These are phyloP conservation scores for Anomalospiza imberbis DNA, from an alignment of 2,797 vertebrate species.

Conservation along the genomic window DNA sequence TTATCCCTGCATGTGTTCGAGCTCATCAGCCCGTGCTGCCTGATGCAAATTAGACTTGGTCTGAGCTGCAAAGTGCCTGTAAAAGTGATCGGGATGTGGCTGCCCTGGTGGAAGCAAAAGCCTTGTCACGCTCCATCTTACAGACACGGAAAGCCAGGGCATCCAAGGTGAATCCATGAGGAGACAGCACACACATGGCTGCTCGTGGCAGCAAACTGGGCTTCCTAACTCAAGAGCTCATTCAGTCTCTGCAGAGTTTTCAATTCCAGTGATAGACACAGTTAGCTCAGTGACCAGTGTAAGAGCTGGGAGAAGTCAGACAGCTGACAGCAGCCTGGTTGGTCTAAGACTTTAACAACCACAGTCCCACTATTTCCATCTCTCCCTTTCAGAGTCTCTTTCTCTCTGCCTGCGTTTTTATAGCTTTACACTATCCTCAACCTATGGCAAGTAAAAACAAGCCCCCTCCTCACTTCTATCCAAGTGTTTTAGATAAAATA, in stretches of 20 bases:
- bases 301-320: background rate
- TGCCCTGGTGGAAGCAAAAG: background rate
- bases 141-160: rapidly evolving
- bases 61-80: background rate
- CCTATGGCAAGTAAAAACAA: background rate
- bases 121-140: background rate
- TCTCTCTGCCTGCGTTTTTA: background rate
- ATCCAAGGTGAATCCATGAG: background rate
- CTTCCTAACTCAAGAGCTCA: background rate
- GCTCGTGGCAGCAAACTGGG: background rate
- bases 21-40: background rate
- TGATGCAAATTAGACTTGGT: background rate
- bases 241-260: background rate
- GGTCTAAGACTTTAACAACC: background rate
- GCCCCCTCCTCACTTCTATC: background rate
- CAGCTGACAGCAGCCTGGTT: background rate
- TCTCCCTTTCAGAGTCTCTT: background rate
- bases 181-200: background rate
- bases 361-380: background rate
- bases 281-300: background rate
- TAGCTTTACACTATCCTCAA: background rate
- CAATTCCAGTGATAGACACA: background rate
- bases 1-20: background rate
- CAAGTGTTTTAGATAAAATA: background rate
- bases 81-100: background rate